phyloP scores from a whole-genome alignment of 2,113 vertebrate species.

The Crotophaga sulcirostris region DNA sequence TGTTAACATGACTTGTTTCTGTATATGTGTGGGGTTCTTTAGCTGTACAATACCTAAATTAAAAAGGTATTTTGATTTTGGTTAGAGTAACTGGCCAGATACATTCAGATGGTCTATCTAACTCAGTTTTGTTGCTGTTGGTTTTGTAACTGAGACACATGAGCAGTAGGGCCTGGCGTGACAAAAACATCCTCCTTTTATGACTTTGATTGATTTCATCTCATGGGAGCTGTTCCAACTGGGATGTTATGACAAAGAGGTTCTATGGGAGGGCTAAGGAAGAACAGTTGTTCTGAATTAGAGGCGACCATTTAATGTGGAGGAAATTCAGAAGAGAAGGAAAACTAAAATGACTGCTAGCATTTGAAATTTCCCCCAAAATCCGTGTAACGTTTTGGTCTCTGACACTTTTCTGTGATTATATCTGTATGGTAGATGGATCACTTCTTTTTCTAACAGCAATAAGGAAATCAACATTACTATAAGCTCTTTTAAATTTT shows the following conservation, averaged over 20 bases:
- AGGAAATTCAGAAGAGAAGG: not conserved
- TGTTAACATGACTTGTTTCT: not conserved
- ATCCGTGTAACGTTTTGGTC: not conserved
- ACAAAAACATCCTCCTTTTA: constrained; percentile 29
- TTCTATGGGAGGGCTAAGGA: not conserved
- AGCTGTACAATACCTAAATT: not conserved
- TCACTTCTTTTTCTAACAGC: not conserved
- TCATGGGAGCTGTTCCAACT: not conserved
- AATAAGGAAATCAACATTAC: not conserved
- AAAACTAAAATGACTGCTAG: not conserved
- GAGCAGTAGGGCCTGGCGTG: not conserved
- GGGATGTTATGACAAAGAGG: not conserved
- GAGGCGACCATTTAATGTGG: not conserved
- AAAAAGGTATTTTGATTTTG: not conserved
- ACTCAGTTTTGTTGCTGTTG: not conserved
- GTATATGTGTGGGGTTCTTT: not conserved
- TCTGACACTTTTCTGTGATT: not conserved
- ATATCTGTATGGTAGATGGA: not conserved
- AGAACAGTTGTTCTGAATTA: not conserved
- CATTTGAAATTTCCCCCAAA: not conserved
- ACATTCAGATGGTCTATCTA: not conserved
- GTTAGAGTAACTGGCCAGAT: not conserved
- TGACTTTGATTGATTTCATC: constrained; percentile 13
- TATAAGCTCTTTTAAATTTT: not conserved
- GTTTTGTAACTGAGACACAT: not conserved